Conservation (phyloP, 2,113 vertebrate species). For the Sturnus vulgaris region DNA sequence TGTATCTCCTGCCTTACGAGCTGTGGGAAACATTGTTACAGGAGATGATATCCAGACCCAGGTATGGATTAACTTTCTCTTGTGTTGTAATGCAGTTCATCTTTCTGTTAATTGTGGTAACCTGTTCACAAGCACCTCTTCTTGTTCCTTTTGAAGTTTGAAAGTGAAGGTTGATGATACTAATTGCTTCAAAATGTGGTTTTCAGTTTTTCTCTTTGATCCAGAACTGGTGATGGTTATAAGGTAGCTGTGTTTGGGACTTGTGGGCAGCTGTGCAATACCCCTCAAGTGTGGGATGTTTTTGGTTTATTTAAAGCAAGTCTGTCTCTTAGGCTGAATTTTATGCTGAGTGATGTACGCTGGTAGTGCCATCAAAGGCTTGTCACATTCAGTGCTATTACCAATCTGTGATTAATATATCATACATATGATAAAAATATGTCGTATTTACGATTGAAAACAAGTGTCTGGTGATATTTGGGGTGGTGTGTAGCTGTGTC, state of each 20-base stretch:
- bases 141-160: not conserved
- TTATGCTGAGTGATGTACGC: not conserved
- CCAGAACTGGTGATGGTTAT: not conserved
- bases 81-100: not conserved
- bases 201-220: not conserved
- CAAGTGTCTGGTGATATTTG: not conserved
- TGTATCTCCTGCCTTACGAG: slow-evolving; percentile 92
- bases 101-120: not conserved
- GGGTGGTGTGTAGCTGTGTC: not conserved
- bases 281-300: not conserved
- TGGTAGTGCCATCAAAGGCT: not conserved
- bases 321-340: not conserved
- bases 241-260: not conserved
- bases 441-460: not conserved
- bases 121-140: not conserved
- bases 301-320: not conserved
- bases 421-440: not conserved
- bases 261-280: not conserved
- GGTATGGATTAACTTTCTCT: slow-evolving; percentile 69
- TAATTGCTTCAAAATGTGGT: not conserved
- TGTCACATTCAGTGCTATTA: not conserved
- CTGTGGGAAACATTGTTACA: slow-evolving; percentile 96
- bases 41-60: slow-evolving; percentile 98
- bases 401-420: not conserved
- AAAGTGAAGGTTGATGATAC: not conserved